phyloP scores from a whole-genome alignment of 2,888 invertebrate genomes.

The Apoderus coryli region DNA sequence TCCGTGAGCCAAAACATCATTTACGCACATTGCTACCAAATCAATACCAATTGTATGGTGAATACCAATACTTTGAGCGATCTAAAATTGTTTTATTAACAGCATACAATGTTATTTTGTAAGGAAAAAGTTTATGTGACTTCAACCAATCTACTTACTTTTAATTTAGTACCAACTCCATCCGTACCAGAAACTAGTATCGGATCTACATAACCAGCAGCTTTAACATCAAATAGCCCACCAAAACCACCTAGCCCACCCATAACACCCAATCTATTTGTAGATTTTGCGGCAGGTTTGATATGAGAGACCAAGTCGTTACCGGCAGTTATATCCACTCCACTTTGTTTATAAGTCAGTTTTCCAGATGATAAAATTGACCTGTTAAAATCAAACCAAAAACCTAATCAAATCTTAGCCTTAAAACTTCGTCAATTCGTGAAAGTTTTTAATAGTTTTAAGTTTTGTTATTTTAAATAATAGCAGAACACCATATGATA shows the following conservation, averaged over 20 bases:
- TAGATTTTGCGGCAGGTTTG: conserved; percentile 67
- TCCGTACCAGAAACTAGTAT: conserved; percentile 88
- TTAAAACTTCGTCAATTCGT: no score
- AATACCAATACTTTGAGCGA: conserved; percentile 63
- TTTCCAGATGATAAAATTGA: conserved; percentile 42
- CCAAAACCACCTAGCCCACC: conserved; percentile 87
- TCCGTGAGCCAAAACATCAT: conserved; percentile 89
- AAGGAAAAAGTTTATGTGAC: no score
- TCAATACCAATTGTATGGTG: conserved; percentile 86
- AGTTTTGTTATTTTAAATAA: no score
- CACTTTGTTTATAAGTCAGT: conserved; percentile 76
- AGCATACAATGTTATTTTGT: no score
- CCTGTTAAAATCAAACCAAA: conserved; percentile 28
- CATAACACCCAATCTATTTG: conserved; percentile 62
- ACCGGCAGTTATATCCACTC: conserved; percentile 89
- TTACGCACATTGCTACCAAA: conserved; percentile 95
- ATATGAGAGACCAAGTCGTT: conserved; percentile 72
- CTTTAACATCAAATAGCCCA: conserved; percentile 76
- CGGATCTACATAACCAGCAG: conserved; percentile 60
- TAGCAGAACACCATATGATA: no score
- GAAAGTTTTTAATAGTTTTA: no score
- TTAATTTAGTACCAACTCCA: conserved; percentile 94
- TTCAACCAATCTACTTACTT: conserved; percentile 37
- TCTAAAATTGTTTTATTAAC: no score
- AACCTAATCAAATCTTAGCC: no score